Evolutionary conservation across 2,888 invertebrate genomes (phyloP), one percentile per base, ranked within the genome.

Genomic region (Philereme vetulata): DNA sequence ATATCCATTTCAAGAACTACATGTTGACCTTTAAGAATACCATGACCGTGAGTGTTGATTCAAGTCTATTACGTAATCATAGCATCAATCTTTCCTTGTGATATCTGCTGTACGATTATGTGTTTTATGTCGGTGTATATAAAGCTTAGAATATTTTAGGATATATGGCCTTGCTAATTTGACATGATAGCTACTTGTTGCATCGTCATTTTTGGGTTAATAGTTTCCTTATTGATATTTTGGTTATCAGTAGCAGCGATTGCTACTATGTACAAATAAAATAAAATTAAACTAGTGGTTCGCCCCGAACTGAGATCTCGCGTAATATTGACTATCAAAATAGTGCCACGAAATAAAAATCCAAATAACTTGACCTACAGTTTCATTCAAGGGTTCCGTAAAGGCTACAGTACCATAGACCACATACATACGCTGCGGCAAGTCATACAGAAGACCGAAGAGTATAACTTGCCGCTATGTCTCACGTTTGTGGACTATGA

Each of bases 31-130:
- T 86, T 79, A 78, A 78, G 77, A 77, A 81, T 79, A 76, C 87
- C 87, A 76, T 90, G 90, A 88, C 88, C 90, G 84, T 90, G 89
- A 86, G 83, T 80, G 76, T 80, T 77, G 84, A 82, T 86, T 86
- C 85, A 78, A 81, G 84, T 80, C 81, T 75, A 78, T 90, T 89
- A 86, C 86, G 87, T 87, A 88, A 89, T 76, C 75, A 77, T 75
- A 83, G 77, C 79, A 82, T 75, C 82, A 84, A 82, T 85, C 82
- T 82, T 83, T 82, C 81, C 79, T 82, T 68, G 75, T 68, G 71
- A 67, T 53, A 52, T 48, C 60, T 60, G 55, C 34, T 34, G 62
- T 7, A 6, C 35, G 1, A 69, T 55, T 61, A 38, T 38, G 8
- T 35, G 66, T 71, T 67, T 54, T 76, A 68, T 6, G 0, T 0